Evolutionary conservation across 2,113 vertebrate species (phyloP).

Genomic region (Setophaga coronata): DNA sequence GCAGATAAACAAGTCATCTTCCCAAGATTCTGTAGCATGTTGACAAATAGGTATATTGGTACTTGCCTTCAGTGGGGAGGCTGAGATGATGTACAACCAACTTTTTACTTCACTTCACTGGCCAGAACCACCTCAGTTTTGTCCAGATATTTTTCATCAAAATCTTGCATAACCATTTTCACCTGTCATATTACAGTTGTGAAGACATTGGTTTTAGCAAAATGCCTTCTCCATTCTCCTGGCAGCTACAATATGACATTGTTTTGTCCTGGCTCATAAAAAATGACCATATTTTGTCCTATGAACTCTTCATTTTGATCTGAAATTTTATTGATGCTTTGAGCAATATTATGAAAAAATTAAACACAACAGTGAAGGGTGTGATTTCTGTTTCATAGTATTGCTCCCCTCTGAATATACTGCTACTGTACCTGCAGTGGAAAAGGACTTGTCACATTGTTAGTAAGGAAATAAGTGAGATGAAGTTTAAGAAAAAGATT

Average conservation of each 20-base stretch:
- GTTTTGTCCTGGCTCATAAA: not conserved
- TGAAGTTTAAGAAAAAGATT: not conserved
- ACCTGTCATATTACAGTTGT: not conserved
- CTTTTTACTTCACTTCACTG: not conserved
- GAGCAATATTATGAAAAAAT: not conserved
- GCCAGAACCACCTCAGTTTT: not conserved
- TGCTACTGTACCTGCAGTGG: not conserved
- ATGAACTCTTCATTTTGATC: not conserved
- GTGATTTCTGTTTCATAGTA: not conserved
- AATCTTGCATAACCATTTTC: not conserved
- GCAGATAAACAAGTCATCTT: not conserved
- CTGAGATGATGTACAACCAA: not conserved
- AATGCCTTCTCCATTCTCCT: not conserved
- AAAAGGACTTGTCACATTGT: not conserved
- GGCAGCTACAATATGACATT: not conserved
- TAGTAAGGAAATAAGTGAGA: not conserved
- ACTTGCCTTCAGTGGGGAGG: not conserved
- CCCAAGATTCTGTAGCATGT: not conserved
- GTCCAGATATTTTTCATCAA: not conserved
- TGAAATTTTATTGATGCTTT: not conserved
- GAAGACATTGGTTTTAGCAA: not conserved
- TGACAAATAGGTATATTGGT: not conserved
- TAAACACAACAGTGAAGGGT: not conserved
- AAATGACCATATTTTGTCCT: not conserved
- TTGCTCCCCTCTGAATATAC: not conserved